Conservation (phyloP, 2,797 vertebrate genomes). For the Phoeniculus purpureus region DNA sequence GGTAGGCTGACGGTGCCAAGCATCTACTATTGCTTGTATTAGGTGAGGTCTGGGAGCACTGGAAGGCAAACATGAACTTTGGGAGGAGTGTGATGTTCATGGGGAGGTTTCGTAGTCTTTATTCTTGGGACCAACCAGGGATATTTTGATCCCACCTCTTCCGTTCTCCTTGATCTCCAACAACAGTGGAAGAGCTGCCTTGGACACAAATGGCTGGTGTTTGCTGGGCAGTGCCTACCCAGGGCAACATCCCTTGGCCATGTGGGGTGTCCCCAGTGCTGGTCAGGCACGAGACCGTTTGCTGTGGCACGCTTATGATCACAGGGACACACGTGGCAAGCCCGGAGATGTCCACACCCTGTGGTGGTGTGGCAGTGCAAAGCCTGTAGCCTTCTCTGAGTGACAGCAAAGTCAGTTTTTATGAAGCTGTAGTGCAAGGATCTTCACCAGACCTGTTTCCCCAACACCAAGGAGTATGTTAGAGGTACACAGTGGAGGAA, state of each 20-base stretch:
- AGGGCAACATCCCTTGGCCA: not conserved
- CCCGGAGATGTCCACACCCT: not conserved
- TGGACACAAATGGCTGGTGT: not conserved
- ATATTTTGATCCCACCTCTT: rapidly evolving
- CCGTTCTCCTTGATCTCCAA: not conserved
- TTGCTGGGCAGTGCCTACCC: not conserved
- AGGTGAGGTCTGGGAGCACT: not conserved
- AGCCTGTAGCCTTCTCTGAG: rapidly evolving
- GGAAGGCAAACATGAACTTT: not conserved
- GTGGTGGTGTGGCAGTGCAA: not conserved
- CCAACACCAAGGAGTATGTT: not conserved
- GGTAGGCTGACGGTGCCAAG: not conserved
- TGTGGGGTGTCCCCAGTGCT: rapidly evolving
- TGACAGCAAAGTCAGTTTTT: not conserved
- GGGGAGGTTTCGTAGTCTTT: not conserved
- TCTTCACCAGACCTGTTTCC: not conserved
- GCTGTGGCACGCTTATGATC: not conserved
- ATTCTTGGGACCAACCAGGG: rapidly evolving
- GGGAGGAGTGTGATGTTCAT: not conserved
- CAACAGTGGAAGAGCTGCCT: not conserved
- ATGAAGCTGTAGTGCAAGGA: not conserved
- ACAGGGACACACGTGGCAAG: not conserved
- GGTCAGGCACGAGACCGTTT: rapidly evolving
- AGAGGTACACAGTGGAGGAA: not conserved
- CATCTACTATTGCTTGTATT: not conserved